Evolutionary conservation across 2,113 vertebrate species (phyloP), one percentile per base, ranked within the genome.

Genomic region (Cephalopterus ornatus): DNA sequence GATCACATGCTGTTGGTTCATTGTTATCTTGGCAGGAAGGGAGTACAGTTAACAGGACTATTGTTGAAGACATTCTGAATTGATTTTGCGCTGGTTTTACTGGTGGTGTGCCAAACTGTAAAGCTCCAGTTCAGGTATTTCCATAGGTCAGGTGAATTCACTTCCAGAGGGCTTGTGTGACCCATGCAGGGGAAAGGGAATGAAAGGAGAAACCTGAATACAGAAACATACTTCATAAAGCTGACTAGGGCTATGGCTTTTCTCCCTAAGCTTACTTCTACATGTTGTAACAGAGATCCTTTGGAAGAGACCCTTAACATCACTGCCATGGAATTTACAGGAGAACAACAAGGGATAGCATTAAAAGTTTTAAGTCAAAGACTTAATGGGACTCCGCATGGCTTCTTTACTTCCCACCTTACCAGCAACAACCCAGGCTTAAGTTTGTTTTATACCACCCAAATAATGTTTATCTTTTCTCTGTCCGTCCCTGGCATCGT

Each of bases 1-100:
- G 13, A 94, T 96, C 95, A 96, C 95, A 96, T 90, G 95, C 92
- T 94, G 42, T 44, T 74, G 65, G 79, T 83, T 74, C 96, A 94
- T 95, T 97, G 96, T 95, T 93, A 86, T 47, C 67, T 86, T 59
- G 76, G 68, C 82, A 95, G 93, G 58, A 94, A 91, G 68, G 68
- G 85, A 93, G 24, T 47, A 77, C 72, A 93, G 79, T 87, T 71
- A 94, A 94, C 59, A n/a, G 50, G 22, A 53, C 76, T 92, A 83
- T 93, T 93, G 90, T 92, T 95, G 72, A 83, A 95, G 79, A 86
- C 3, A 8, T 37, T 88, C n/a, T 88, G 68, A 71, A 92, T 58
- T 85, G 66, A 93, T 95, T 96, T 83, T 82, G 58, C 74, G 70
- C 88, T 92, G 65, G 9, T 92, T 94, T 93, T 86, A 74, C 47